A percentile compares a stretch with the other conserved stretches of the same genome.
phyloP scores from a whole-genome alignment of 2,113 vertebrate genomes.

The Cepphus grylle region DNA sequence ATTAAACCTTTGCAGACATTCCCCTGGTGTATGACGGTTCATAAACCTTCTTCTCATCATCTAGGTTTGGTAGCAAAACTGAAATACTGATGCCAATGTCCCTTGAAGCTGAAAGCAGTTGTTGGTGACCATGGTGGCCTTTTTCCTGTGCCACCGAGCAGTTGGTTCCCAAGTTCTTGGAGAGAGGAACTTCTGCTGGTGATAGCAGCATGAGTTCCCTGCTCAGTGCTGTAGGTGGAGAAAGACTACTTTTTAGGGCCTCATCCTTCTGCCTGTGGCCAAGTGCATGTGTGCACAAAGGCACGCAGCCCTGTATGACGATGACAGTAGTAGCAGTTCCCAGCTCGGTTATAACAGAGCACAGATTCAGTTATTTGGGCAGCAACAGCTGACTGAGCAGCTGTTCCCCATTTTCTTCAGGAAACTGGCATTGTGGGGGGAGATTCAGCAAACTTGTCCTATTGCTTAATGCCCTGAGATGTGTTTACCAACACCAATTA shows the following conservation, averaged over 20 bases:
- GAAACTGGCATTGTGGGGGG: not conserved
- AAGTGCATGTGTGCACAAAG: accelerated
- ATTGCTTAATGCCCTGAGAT: not conserved
- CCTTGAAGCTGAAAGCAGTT: not conserved
- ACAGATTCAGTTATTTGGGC: not conserved
- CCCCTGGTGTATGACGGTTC: not conserved
- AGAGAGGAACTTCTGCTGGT: not conserved
- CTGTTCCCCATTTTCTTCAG: not conserved
- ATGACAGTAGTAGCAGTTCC: not conserved
- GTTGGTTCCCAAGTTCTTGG: not conserved
- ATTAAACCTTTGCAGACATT: not conserved
- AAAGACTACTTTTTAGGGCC: not conserved
- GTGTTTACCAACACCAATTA: not conserved
- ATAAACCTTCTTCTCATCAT: not conserved
- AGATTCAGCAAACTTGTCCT: not conserved
- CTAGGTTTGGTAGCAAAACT: not conserved
- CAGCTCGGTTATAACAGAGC: not conserved
- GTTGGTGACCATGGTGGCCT: not conserved
- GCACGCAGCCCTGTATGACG: accelerated
- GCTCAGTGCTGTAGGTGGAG: accelerated
- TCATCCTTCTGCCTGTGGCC: not conserved
- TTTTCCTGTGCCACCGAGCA: not conserved
- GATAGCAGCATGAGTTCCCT: not conserved
- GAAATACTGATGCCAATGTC: not conserved
- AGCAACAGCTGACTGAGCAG: not conserved